Conservation (phyloP, 2,113 vertebrate species). For the Mola mola region DNA sequence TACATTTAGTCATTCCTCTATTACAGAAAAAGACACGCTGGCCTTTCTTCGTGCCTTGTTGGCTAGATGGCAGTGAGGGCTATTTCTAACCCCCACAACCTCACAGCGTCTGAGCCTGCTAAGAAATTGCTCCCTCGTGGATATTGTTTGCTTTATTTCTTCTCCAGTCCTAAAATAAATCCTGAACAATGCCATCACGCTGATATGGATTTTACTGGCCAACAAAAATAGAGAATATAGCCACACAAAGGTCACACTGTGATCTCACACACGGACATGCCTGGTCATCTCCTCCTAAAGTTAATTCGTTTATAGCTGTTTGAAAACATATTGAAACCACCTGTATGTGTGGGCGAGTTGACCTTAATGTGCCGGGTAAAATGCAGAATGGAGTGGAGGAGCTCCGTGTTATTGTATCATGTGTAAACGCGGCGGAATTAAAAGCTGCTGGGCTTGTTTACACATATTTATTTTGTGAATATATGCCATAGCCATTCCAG, state of each 20-base stretch:
- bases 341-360: neutral
- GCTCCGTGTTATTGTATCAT: slow-evolving; percentile 19
- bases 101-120: slow-evolving; percentile 41
- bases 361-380: slow-evolving; percentile 16
- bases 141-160: slow-evolving; percentile 43
- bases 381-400: neutral
- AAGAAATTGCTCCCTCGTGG: slow-evolving; percentile 61
- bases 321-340: slow-evolving; percentile 28
- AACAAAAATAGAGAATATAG: slow-evolving; percentile 66
- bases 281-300: slow-evolving; percentile 45
- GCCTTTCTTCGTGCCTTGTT: slow-evolving; percentile 55
- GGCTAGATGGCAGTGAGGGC: slow-evolving; percentile 45
- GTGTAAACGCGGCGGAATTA: slow-evolving; percentile 21
- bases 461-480: slow-evolving; percentile 35
- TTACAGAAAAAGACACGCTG: slow-evolving; percentile 49
- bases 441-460: slow-evolving; percentile 22
- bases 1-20: no score
- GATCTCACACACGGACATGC: slow-evolving; percentile 33
- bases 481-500: slow-evolving; percentile 33
- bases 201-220: slow-evolving; percentile 47
- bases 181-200: slow-evolving; percentile 41
- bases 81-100: slow-evolving; percentile 66
- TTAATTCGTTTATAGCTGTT: slow-evolving; percentile 31
- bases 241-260: slow-evolving; percentile 66
- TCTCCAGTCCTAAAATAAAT: slow-evolving; percentile 65